Conservation (phyloP, 2,113 vertebrate genomes). For the Notothenia rossii region DNA sequence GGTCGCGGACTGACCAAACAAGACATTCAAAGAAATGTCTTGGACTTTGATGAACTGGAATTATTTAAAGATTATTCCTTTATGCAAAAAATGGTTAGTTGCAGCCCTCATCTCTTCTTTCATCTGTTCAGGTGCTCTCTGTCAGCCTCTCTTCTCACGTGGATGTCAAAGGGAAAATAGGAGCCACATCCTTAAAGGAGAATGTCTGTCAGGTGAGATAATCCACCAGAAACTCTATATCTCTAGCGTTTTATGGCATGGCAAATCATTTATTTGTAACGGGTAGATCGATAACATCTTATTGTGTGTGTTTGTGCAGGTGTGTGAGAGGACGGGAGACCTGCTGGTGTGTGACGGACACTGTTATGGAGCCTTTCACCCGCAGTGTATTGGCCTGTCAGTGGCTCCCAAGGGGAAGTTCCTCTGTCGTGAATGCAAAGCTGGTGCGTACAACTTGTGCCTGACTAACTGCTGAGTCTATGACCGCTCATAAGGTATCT, state of each 20-base stretch:
- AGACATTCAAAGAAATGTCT: too few species aligned
- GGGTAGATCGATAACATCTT: not conserved
- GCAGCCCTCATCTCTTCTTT: not conserved
- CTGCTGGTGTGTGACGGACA: slow-evolving; percentile 95
- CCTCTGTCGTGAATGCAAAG: slow-evolving; percentile 93
- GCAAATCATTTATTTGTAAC: not conserved
- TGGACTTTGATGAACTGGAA: too few species aligned
- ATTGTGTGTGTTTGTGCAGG: slow-evolving; percentile 77
- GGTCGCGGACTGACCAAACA: too few species aligned
- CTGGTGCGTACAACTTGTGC: slow-evolving; percentile 81
- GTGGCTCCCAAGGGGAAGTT: slow-evolving; percentile 93
- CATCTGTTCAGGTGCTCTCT: slow-evolving; percentile 57
- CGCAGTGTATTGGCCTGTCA: slow-evolving; percentile 92
- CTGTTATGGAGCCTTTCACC: slow-evolving; percentile 97
- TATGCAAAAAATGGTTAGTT: too few species aligned
- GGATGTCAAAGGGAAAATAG: slow-evolving; percentile 89
- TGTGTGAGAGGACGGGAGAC: slow-evolving; percentile 95
- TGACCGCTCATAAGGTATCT: not conserved
- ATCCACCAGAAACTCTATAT: not conserved
- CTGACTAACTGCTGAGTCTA: not conserved
- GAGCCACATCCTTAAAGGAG: slow-evolving; percentile 93
- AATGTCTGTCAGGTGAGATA: slow-evolving; percentile 95
- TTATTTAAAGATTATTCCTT: too few species aligned
- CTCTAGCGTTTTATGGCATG: not conserved
- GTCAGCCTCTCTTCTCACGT: slow-evolving; percentile 79